phyloP scores from a whole-genome alignment of 2,797 vertebrate genomes.

The Protonibea diacanthus region DNA sequence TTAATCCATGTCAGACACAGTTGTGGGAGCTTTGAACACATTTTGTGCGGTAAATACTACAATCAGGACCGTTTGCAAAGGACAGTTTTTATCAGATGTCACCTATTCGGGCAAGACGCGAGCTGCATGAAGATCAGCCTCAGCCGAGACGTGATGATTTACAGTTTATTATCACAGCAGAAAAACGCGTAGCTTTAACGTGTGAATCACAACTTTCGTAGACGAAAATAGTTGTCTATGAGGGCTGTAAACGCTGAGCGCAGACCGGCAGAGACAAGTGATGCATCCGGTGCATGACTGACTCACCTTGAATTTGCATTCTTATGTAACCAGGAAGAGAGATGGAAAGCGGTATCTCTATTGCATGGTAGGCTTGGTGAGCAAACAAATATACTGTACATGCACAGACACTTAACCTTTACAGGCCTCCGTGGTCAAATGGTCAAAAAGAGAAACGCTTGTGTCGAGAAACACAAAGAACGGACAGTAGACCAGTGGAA shows the following conservation, averaged over 20 bases:
- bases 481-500: too few relatives aligned
- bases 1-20: slow-evolving; percentile 7
- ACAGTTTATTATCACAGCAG: background rate
- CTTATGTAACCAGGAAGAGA: slow-evolving; percentile 9
- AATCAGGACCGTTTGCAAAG: background rate
- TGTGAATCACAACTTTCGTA: background rate
- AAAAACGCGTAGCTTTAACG: background rate
- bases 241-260: background rate
- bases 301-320: slow-evolving; percentile 17
- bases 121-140: background rate
- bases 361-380: background rate
- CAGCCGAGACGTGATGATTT: background rate
- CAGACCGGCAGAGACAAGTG: background rate
- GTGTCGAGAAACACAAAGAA: too few relatives aligned
- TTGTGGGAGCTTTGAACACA: slow-evolving; percentile 7
- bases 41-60: slow-evolving; percentile 6
- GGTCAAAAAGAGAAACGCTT: too few relatives aligned
- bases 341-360: background rate
- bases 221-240: background rate
- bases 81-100: background rate
- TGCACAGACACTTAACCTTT: background rate
- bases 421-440: background rate
- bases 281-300: background rate
- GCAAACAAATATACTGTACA: background rate
- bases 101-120: background rate